Base-by-base conservation (phyloP, 2,797 vertebrate species). In the Gouania willdenowi region DNA sequence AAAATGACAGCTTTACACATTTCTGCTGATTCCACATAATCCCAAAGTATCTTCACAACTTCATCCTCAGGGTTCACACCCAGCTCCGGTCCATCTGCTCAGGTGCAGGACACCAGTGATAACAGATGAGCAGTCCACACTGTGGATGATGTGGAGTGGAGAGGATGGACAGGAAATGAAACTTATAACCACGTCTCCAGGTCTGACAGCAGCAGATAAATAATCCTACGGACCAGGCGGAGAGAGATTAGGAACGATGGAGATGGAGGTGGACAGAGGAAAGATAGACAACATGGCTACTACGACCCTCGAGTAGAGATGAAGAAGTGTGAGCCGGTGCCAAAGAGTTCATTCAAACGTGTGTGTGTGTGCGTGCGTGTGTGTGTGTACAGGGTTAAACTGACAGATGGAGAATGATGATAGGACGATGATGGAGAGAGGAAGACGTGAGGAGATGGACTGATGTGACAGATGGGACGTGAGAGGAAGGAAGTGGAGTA, bases 161-260 rank as follows among this genome's bases (percentile, higher is more conserved):
- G 17, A n/a, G 28, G 14, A 66, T 33, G 46, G 66, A 47, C 37
- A 28, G 72, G 60, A 75, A 71, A 71, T 69, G 52, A 69, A 62
- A 75, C 31, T 60, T 45, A 59, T 46, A 69, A 69, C 37, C 26
- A 80, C 25, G 30, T 74, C 54, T 63, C 31, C 9, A 1, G 13
- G 22, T 34, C 44, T 61, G 76, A 76, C 71, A 64, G 1, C 31
- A 64, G 57, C 50, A 60, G 59, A 69, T 69, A 52, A 66, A 62
- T 59, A 55, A 75, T 71, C 58, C 35, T 4, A 36, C 41, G 17
- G 41, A 52, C 24, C 55, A 44, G 49, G 41, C 17, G 44, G 57
- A 75, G 70, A 79, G 6, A 38, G 51, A 72, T 70, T n/a, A n/a
- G n/a, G 61, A 66, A 15, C 1, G 16, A 47, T 63, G 48, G 38